These are phyloP conservation scores for Porites lobata DNA, from an alignment of 92 coral and sea anemone species.

Conservation along the genomic window DNA sequence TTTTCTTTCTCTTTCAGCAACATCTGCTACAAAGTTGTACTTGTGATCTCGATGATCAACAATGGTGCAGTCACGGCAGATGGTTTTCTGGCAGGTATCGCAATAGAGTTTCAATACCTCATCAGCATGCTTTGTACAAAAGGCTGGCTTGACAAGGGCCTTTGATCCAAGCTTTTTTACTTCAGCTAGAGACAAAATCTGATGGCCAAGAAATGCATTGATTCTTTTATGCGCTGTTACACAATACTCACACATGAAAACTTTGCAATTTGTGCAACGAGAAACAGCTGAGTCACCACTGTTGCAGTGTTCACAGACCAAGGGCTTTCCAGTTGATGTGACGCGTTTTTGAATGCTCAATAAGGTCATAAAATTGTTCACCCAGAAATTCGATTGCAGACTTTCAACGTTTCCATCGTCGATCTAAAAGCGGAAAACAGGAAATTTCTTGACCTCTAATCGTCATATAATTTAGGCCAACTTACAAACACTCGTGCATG, in stretches of 20 bases:
- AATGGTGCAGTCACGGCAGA: slow-evolving; percentile 80
- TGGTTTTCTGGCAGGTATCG: slow-evolving; percentile 63
- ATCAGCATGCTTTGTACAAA: slow-evolving; percentile 75
- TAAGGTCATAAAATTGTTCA: slow-evolving; percentile 68
- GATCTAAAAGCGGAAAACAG: slow-evolving; percentile 25
- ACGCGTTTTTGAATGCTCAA: slow-evolving; percentile 30
- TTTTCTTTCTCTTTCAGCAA: slow-evolving; percentile 55
- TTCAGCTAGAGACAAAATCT: slow-evolving; percentile 69
- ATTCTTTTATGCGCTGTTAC: slow-evolving; percentile 72
- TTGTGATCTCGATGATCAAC: slow-evolving; percentile 78
- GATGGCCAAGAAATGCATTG: slow-evolving; percentile 40
- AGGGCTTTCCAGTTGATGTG: neutral
- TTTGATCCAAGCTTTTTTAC: slow-evolving; percentile 53
- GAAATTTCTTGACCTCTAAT: neutral
- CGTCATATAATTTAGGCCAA: neutral
- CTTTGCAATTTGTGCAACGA: slow-evolving; percentile 66
- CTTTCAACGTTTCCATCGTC: slow-evolving; percentile 50
- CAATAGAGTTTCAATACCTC: slow-evolving; percentile 78
- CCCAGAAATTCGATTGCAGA: slow-evolving; percentile 77
- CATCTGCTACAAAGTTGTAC: slow-evolving; percentile 69
- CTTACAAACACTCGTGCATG: too few relatives aligned
- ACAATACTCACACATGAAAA: slow-evolving; percentile 71
- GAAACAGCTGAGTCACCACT: slow-evolving; percentile 49
- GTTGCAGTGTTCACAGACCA: slow-evolving; percentile 71
- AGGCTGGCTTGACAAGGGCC: slow-evolving; percentile 61